phyloP scores from a whole-genome alignment of 2,113 vertebrate genomes.

The Ammospiza caudacuta region DNA sequence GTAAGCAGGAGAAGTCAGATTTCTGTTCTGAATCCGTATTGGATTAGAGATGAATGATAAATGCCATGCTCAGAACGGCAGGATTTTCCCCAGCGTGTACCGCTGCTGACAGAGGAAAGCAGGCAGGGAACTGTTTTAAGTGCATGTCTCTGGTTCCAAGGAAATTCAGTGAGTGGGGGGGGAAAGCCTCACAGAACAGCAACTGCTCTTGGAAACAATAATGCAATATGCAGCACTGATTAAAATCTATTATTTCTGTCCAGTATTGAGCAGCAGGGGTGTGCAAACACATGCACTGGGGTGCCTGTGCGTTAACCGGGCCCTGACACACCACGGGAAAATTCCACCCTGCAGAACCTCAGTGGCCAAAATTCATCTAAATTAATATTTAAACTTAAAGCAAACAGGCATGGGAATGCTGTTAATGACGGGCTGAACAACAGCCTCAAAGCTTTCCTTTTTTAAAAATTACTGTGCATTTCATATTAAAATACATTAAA shows the following conservation, averaged over 20 bases:
- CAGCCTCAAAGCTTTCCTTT: background rate
- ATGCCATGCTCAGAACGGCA: fast-evolving
- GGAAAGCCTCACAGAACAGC: background rate
- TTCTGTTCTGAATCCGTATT: fast-evolving
- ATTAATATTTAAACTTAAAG: constrained; percentile 14
- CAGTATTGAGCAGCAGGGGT: constrained; percentile 45
- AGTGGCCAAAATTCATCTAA: constrained; percentile 35
- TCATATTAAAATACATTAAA: background rate
- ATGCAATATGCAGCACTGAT: background rate
- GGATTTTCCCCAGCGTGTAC: background rate
- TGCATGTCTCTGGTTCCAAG: background rate
- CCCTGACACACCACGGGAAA: constrained; percentile 10
- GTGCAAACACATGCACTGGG: constrained; percentile 45
- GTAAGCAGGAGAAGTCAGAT: too few relatives aligned
- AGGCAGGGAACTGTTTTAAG: background rate
- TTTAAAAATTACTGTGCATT: background rate
- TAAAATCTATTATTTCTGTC: constrained; percentile 52
- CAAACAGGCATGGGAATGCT: background rate
- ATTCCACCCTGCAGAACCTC: background rate
- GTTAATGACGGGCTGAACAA: background rate
- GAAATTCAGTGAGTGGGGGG: background rate
- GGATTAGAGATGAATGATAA: background rate
- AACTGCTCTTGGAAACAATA: constrained; percentile 38
- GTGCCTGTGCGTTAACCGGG: background rate
- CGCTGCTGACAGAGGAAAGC: background rate